Evolutionary conservation across 2,888 invertebrate genomes (phyloP).

Genomic region (Sipha maydis): DNA sequence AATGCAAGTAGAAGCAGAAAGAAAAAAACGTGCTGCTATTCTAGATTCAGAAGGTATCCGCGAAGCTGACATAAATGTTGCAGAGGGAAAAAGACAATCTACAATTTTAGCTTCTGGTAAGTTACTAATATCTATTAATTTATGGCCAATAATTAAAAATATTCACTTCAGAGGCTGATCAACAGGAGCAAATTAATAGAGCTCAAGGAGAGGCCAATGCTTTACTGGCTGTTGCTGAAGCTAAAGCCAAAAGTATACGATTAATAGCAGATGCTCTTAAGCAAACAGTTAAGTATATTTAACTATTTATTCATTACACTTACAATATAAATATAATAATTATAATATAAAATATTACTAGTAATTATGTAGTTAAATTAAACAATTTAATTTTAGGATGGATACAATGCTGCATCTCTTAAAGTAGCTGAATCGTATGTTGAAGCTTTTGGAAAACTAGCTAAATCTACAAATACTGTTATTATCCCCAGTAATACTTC

Average conservation of each 20-base stretch:
- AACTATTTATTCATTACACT: too few species aligned
- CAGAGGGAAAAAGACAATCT: constrained; percentile 93
- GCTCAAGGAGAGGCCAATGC: constrained; percentile 93
- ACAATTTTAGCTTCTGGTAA: constrained; percentile 89
- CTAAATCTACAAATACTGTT: constrained; percentile 92
- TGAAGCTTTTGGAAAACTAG: constrained; percentile 90
- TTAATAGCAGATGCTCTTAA: constrained; percentile 77
- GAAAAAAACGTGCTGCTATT: constrained; percentile 95
- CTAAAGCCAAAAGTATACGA: constrained; percentile 84
- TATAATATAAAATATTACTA: not conserved
- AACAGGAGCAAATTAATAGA: constrained; percentile 92
- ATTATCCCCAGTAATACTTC: constrained; percentile 92
- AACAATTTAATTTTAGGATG: constrained; percentile 71
- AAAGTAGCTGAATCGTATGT: constrained; percentile 97
- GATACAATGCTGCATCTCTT: constrained; percentile 89
- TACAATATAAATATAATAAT: too few species aligned
- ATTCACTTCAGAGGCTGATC: constrained; percentile 81
- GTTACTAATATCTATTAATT: not conserved
- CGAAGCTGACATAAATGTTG: constrained; percentile 95
- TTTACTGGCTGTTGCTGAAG: constrained; percentile 89
- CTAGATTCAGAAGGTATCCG: constrained; percentile 95
- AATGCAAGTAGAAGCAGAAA: constrained; percentile 99
- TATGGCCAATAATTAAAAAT: not conserved
- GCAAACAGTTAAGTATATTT: constrained; percentile 66
- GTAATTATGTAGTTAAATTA: not conserved